Percentiles rank a stretch among this genome's conserved stretches.
Evolutionary conservation across 2,888 invertebrate genomes (phyloP).

Genomic region (Auanema freiburgensis): DNA sequence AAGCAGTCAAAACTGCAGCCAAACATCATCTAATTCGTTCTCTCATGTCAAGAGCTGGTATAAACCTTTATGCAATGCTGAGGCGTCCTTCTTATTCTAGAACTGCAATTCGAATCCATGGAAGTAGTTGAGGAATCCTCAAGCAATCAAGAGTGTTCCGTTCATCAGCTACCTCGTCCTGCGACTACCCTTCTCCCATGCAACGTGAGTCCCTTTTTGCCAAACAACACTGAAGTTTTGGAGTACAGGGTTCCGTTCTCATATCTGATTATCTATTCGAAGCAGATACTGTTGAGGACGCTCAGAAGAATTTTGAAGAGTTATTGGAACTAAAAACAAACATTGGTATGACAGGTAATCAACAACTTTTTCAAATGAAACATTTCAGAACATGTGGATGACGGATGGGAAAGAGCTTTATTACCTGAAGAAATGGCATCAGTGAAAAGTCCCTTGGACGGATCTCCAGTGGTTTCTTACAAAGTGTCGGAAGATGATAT

Average conservation of each 20-base stretch:
- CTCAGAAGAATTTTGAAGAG: conserved; percentile 48
- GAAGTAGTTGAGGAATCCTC: conserved; percentile 35
- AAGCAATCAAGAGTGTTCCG: conserved; percentile 21
- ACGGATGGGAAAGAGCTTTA: conserved; percentile 45
- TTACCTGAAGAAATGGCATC: conserved; percentile 42
- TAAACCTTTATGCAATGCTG: not conserved
- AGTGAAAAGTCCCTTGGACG: conserved; percentile 36
- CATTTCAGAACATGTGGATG: conserved; percentile 43
- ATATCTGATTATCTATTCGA: conserved; percentile 49
- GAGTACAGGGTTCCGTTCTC: conserved; percentile 35
- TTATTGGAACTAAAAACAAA: conserved; percentile 42
- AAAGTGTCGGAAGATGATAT: conserved; percentile 21
- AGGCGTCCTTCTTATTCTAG: conserved; percentile 19
- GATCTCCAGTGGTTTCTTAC: conserved; percentile 16
- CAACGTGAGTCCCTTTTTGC: conserved; percentile 3
- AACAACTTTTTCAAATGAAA: not conserved
- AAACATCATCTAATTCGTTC: conserved; percentile 46
- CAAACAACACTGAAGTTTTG: not conserved
- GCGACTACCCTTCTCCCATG: conserved; percentile 38
- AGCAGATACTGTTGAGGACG: conserved; percentile 47
- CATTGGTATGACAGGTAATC: conserved; percentile 25
- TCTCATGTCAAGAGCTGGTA: conserved; percentile 41
- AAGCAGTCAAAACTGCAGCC: conserved; percentile 39
- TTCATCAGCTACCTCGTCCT: conserved; percentile 41
- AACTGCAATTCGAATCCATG: conserved; percentile 52